Conservation (phyloP, 2,113 vertebrate genomes). For the Lepus timidus region DNA sequence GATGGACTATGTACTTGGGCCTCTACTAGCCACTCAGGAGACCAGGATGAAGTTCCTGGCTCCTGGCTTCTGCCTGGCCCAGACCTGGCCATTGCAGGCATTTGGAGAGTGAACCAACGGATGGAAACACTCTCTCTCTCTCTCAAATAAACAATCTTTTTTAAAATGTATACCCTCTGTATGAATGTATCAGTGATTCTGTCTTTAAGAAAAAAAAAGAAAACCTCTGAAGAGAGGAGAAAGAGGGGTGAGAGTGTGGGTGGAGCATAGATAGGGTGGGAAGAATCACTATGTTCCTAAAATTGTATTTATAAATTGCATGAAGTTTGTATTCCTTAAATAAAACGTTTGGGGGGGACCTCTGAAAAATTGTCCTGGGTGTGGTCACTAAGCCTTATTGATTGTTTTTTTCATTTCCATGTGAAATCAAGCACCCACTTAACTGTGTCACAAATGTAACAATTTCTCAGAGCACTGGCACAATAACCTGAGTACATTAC, state of each 20-base stretch:
- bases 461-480: neutral
- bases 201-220: neutral
- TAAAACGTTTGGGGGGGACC: neutral
- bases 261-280: no score
- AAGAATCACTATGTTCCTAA: no score
- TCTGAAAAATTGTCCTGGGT: neutral
- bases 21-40: no score
- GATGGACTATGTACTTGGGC: no score
- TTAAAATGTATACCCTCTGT: neutral
- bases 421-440: neutral
- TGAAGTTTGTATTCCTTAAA: no score
- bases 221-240: neutral
- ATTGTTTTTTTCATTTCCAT: neutral
- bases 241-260: neutral
- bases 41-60: no score
- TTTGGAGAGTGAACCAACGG: no score
- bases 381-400: neutral
- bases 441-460: neutral
- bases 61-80: no score
- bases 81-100: no score
- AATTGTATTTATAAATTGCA: neutral
- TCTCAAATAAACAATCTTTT: no score
- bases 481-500: neutral
- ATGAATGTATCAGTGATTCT: neutral
- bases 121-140: no score